Evolutionary conservation across 2,888 invertebrate genomes (phyloP), one percentile per base, ranked within the genome.

Genomic region (Epiblema foenella): DNA sequence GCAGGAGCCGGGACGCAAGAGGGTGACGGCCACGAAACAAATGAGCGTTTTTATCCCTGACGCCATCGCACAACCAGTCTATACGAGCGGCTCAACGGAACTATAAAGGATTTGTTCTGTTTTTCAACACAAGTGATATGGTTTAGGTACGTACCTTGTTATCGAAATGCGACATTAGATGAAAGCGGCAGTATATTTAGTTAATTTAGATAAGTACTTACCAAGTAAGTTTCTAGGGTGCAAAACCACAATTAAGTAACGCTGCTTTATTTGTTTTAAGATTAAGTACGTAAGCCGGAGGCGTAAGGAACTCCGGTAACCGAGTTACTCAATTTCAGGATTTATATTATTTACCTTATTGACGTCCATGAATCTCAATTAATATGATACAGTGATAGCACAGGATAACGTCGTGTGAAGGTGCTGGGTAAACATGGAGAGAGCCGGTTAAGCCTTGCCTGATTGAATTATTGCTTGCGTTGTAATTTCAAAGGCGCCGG

Each of bases 391-490:
- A 56, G 66, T 67, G 71, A 66, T 64, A 46, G 65, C 56, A 11
- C 20, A 12, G 81, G 77, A 77, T 82, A 81, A 81, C 79, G 80
- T 81, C 82, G 78, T 79, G 80, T 80, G 83, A 83, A 82, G 87
- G 85, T 83, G 76, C 77, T 89, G 88, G 82, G 89, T 89, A 92
- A 92, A 92, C 90, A 92, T 75, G 75, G 80, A 78, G 84, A 83
- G 82, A 84, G 84, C 81, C 80, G 77, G 81, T 83, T 90, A 91
- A 93, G 89, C 90, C 88, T 75, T 78, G 83, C 82, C 84, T 92
- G 91, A 93, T 93, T 93, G 91, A 93, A 90, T 90, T 92, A 93
- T 90, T 87, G 88, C 88, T 85, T 83, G 83, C 82, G 80, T 82
- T 83, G 83, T 85, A 86, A 88, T 87, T 85, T 87, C 77, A 82